Conservation (phyloP, 2,113 vertebrate genomes). For the Eulacestoma nigropectus region DNA sequence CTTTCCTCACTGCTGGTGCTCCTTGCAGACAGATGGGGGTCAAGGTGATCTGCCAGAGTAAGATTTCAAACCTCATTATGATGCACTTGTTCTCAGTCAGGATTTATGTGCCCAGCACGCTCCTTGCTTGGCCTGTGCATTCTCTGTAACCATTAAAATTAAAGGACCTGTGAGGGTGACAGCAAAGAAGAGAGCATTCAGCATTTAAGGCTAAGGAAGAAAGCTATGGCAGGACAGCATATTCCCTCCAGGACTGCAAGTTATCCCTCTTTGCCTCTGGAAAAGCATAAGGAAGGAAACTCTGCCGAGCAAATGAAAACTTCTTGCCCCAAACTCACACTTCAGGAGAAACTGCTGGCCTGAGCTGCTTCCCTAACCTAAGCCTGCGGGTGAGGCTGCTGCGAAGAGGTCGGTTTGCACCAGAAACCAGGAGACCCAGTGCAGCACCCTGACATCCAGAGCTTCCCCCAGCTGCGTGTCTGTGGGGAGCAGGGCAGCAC, state of each 20-base stretch:
- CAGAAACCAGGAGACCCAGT: accelerated
- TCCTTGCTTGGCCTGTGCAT: not conserved
- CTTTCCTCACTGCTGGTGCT: not conserved
- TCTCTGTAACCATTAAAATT: not conserved
- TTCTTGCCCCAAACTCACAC: not conserved
- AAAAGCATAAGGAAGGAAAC: not conserved
- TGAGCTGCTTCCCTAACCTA: not conserved
- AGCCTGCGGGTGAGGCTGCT: not conserved
- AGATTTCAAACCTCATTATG: not conserved
- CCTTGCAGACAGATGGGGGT: not conserved
- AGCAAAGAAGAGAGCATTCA: not conserved
- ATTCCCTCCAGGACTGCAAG: not conserved
- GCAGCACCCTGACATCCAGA: not conserved
- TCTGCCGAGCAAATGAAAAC: not conserved
- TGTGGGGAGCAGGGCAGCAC: accelerated
- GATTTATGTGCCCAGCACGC: not conserved
- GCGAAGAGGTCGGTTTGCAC: accelerated
- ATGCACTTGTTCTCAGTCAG: not conserved
- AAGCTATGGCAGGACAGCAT: not conserved
- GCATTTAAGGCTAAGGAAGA: not conserved
- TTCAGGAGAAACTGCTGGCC: not conserved
- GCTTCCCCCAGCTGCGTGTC: accelerated
- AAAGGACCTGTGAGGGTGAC: not conserved
- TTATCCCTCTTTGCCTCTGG: not conserved
- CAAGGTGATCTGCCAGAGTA: not conserved